Conservation (phyloP, 2,113 vertebrate species). For the Elanoides forficatus region DNA sequence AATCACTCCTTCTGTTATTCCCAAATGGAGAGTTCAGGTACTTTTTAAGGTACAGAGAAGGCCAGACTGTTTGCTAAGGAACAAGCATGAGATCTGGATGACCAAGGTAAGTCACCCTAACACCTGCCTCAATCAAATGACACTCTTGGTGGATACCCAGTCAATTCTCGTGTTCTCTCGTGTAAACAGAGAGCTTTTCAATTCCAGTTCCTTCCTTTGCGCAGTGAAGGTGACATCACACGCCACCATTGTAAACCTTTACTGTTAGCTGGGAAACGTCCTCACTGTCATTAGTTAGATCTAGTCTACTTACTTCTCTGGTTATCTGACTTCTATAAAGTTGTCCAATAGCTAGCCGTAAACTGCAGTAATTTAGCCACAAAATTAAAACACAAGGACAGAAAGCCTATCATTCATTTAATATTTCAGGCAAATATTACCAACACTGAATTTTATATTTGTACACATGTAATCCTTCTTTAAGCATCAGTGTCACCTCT, state of each 20-base stretch:
- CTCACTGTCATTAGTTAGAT: not conserved
- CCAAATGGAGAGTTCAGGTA: not conserved
- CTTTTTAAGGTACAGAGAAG: not conserved
- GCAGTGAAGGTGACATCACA: not conserved
- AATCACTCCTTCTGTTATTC: not conserved
- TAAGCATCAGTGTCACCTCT: not conserved
- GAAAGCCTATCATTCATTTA: not conserved
- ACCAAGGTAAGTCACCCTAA: not conserved
- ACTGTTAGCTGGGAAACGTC: not conserved
- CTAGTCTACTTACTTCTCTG: not conserved
- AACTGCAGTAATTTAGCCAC: not conserved
- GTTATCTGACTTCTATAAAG: not conserved
- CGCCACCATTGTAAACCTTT: not conserved
- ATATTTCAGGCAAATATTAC: not conserved
- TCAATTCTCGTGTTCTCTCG: fast-evolving
- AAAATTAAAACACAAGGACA: not conserved
- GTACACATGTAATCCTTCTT: not conserved
- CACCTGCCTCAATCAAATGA: not conserved
- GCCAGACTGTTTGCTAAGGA: not conserved
- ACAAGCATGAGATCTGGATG: not conserved
- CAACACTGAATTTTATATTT: not conserved
- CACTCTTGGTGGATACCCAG: fast-evolving
- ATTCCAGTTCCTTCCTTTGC: not conserved
- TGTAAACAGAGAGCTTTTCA: not conserved
- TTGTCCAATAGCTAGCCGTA: not conserved